A percentile compares a stretch with the other conserved stretches of the same genome.
These are phyloP conservation scores for Lycodopsis pacificus DNA, from an alignment of 2,797 vertebrate species.

Conservation along the genomic window DNA sequence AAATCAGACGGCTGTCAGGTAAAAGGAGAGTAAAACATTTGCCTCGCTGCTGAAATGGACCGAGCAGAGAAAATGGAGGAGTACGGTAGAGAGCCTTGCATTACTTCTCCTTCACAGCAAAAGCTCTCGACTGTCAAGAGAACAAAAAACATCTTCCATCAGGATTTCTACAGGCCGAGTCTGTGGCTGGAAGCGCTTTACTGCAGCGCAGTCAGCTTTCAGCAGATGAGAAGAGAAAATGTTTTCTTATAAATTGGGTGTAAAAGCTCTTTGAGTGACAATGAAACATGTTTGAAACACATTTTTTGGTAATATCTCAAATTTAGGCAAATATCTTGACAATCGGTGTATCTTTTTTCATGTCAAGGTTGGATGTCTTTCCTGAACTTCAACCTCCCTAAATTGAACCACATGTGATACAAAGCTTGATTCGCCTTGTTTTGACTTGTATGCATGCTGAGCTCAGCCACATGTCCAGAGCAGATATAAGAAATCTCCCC, in stretches of 20 bases:
- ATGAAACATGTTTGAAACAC: background rate
- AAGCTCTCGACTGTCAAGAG: constrained; percentile 63
- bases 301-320: background rate
- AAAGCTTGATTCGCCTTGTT: background rate
- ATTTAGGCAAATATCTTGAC: background rate
- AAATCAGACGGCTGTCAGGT: constrained; percentile 63
- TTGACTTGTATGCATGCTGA: constrained; percentile 16
- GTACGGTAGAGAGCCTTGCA: constrained; percentile 42
- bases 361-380: background rate
- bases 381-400: background rate
- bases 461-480: constrained; percentile 49
- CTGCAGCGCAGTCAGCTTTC: constrained; percentile 36
- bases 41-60: constrained; percentile 51
- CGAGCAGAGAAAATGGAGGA: constrained; percentile 43
- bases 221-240: constrained; percentile 6
- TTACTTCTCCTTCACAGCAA: constrained; percentile 58
- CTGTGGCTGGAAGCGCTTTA: constrained; percentile 37
- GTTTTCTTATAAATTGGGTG: constrained; percentile 15
- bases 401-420: background rate
- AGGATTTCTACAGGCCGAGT: constrained; percentile 37
- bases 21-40: constrained; percentile 50
- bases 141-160: constrained; percentile 57
- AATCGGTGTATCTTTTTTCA: background rate
- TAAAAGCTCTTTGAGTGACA: constrained; percentile 9
- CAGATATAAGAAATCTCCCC: constrained; percentile 42